These are phyloP conservation scores for Manduca sexta DNA, from an alignment of 1,140 invertebrate species.

Conservation along the genomic window DNA sequence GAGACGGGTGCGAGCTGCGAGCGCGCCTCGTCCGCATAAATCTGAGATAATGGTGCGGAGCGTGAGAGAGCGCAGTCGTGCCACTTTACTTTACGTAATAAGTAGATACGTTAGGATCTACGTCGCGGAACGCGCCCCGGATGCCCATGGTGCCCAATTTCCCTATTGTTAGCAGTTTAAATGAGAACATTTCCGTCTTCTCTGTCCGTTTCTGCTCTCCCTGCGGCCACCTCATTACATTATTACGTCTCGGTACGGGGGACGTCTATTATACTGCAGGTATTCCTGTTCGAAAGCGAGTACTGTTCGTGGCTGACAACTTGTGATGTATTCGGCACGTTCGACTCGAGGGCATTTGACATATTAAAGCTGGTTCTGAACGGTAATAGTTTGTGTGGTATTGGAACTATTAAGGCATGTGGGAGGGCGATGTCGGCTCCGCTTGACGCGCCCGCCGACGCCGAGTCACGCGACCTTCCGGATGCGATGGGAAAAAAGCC, in stretches of 20 bases:
- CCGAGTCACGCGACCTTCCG: constrained; percentile 5
- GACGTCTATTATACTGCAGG: neutral
- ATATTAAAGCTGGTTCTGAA: neutral
- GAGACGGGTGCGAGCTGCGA: constrained; percentile 42
- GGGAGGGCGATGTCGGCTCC: too few relatives aligned
- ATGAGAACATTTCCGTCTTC: constrained; percentile 11
- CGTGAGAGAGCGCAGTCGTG: constrained; percentile 56
- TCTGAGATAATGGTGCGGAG: constrained; percentile 41
- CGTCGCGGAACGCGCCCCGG: constrained; percentile 13
- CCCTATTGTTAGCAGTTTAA: constrained; percentile 17
- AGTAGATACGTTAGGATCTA: constrained; percentile 37
- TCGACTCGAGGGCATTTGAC: neutral
- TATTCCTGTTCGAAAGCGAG: constrained; percentile 1
- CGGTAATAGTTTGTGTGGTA: too few relatives aligned
- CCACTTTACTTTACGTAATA: constrained; percentile 51
- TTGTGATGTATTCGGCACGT: neutral
- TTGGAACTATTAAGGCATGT: too few relatives aligned
- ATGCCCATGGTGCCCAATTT: constrained; percentile 32
- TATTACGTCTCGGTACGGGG: neutral
- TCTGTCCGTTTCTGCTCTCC: constrained; percentile 2
- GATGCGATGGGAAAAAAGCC: constrained; percentile 33
- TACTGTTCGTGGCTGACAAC: neutral
- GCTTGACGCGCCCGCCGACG: constrained; percentile 1
- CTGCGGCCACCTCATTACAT: neutral
- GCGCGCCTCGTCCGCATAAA: constrained; percentile 41